Base-by-base conservation (phyloP, 2,113 vertebrate genomes). In the Pandion haliaetus region DNA sequence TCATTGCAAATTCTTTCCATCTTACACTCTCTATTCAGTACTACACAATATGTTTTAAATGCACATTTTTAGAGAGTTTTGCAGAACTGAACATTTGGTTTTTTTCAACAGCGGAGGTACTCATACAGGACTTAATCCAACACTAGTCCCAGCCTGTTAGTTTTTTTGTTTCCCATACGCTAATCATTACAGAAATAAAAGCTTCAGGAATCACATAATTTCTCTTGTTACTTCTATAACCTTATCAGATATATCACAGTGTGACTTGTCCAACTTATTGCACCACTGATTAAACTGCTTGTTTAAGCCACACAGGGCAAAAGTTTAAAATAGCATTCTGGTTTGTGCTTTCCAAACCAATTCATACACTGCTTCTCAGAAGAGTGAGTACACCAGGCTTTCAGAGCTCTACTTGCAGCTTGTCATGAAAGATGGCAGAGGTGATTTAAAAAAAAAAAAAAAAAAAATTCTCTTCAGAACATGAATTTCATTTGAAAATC, bases 1-100 rank as follows among this genome's bases (percentile, higher is more conserved):
- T 95, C 78, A 91, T 42, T 94, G 62, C 63, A 96, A 85, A 80
- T 96, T 97, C 87, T 85, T 97, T 97, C 97, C 93, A 85, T 85
- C 91, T 97, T 91, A 87, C 66, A 62, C 70, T 85, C 42, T 66
- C 57, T 69, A 44, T 83, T 94, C 61, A 54, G 81, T 82, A 78
- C 69, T 87, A 72, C 65, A 79, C 0, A 16, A 17, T 92, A 92
- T 40, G 26, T 62, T 90, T 70, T 90, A 93, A 96, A 90, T 78
- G 58, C 63, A 89, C 32, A 73, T 76, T 95, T 91, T 93, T 82
- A 62, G 77, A 36, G 50, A 49, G n/a, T 72, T 94, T 82, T 95
- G 62, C 38, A 70, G n/a, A 29, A 88, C 81, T 55, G 28, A 91
- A 73, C 1, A 0, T 87, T 91, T 66, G 47, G 38, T 83, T 81